phyloP scores from a whole-genome alignment of 23 tunicate species.

The Styela clava region DNA sequence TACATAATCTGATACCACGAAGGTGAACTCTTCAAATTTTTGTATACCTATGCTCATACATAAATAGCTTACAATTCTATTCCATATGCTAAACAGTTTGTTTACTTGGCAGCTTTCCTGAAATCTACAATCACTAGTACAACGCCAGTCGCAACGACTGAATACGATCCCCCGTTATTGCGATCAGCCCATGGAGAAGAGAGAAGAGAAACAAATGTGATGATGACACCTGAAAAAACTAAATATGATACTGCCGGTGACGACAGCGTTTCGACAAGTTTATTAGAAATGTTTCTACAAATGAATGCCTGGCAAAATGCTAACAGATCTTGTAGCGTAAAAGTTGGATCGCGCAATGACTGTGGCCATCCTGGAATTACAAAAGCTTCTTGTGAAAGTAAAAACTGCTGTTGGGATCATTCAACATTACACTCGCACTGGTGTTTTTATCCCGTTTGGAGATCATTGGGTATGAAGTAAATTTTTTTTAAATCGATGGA shows the following conservation, averaged over 20 bases:
- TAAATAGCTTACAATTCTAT: no score
- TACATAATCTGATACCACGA: no score
- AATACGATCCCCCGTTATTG: not conserved
- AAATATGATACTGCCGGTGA: no score
- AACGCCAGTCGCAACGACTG: not conserved
- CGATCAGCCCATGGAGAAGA: not conserved
- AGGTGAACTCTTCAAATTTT: no score
- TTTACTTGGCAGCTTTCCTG: no score
- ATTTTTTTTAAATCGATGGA: not conserved
- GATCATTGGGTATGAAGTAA: not conserved
- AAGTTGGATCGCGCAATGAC: conserved; percentile 5
- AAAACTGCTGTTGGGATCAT: conserved; percentile 61
- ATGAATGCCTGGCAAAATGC: conserved; percentile 18
- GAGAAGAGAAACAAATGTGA: not conserved
- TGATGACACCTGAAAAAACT: not conserved
- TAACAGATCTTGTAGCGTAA: not conserved
- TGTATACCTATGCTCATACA: no score
- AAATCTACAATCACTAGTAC: not conserved
- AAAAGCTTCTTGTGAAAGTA: conserved; percentile 14
- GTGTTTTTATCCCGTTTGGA: conserved; percentile 43
- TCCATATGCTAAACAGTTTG: no score
- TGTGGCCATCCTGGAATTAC: conserved; percentile 59
- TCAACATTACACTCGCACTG: conserved; percentile 5
- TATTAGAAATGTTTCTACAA: not conserved
- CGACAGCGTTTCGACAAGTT: not conserved